Conservation (phyloP, 2,113 vertebrate genomes). For the Pan troglodytes region NHGRI_mPanTro3-v2.1_pri NC_072419.2:53879001-53879500, state of each 20-base stretch:
- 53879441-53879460: background rate
- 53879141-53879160: background rate
- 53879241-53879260: background rate
- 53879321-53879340: background rate
- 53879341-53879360: background rate
- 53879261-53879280: background rate
- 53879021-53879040: background rate
- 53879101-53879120: background rate
- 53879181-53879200: conserved; percentile 3
- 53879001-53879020: background rate
- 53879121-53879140: background rate
- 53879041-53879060: background rate
- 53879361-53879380: background rate
- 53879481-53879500: conserved; percentile 28
- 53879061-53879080: background rate
- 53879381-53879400: background rate
- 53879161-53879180: conserved; percentile 23
- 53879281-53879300: background rate
- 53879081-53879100: background rate
- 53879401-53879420: conserved; percentile 32
- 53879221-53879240: background rate
- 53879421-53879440: conserved; percentile 9
- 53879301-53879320: background rate
- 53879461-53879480: background rate
- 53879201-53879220: background rate